Percentiles rank a stretch among this genome's conserved stretches.
These are phyloP conservation scores for Drosophila fuyamai DNA, from an alignment of 1,140 invertebrate genomes.

Conservation along the genomic window DNA sequence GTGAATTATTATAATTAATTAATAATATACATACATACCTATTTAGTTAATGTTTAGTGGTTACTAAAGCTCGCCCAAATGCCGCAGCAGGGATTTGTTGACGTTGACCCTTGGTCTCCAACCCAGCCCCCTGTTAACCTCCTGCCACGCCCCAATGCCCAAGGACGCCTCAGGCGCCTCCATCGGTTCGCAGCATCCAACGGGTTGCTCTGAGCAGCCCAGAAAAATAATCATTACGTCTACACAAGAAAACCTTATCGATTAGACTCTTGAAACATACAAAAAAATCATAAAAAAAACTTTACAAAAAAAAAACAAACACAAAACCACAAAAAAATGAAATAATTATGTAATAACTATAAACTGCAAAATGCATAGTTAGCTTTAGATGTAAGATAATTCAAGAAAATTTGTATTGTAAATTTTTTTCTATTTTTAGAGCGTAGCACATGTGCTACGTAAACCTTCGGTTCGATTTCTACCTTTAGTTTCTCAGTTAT, in stretches of 20 bases:
- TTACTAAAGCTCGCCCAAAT: slow-evolving; percentile 66
- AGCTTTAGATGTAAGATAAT: slow-evolving; percentile 60
- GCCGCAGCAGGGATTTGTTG: slow-evolving; percentile 62
- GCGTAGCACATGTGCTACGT: slow-evolving; percentile 57
- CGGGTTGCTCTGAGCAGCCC: slow-evolving; percentile 67
- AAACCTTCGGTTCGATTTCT: slow-evolving; percentile 53
- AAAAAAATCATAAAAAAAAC: slow-evolving; percentile 41
- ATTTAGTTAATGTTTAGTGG: slow-evolving; percentile 74
- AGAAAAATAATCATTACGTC: slow-evolving; percentile 13
- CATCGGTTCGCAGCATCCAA: slow-evolving; percentile 35
- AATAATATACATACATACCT: slow-evolving; percentile 62
- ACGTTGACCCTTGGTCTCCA: neutral
- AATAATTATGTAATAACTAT: slow-evolving; percentile 44
- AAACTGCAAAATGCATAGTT: slow-evolving; percentile 53
- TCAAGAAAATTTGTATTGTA: slow-evolving; percentile 74
- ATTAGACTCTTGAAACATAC: slow-evolving; percentile 56
- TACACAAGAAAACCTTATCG: slow-evolving; percentile 32
- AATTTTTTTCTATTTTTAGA: slow-evolving; percentile 69
- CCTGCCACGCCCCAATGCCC: slow-evolving; percentile 28
- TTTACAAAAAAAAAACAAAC: slow-evolving; percentile 29
- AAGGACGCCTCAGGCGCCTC: slow-evolving; percentile 52
- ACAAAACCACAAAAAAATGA: slow-evolving; percentile 47
- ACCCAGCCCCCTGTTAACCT: neutral
- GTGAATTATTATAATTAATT: slow-evolving; percentile 73
- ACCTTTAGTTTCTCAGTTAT: slow-evolving; percentile 34